These are phyloP conservation scores for Polypedilum vanderplanki DNA, from an alignment of 1,140 invertebrate species.

Conservation along the genomic window DNA sequence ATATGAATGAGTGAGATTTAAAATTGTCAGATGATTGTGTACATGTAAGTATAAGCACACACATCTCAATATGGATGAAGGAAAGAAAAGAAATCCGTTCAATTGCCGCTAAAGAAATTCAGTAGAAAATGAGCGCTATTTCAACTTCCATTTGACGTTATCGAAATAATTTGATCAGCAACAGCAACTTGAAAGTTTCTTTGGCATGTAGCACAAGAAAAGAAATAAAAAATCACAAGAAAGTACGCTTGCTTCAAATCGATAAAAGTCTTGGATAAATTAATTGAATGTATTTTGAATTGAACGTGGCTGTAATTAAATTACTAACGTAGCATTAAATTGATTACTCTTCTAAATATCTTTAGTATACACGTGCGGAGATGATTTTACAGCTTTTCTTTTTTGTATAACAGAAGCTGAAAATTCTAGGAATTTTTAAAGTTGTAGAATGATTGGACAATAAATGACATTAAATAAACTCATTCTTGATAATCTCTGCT, in stretches of 20 bases:
- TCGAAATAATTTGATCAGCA: slow-evolving; percentile 5
- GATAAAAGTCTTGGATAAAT: slow-evolving; percentile 1
- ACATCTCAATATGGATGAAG: too few relatives aligned
- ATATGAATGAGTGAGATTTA: background rate
- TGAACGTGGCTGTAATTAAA: slow-evolving; percentile 6
- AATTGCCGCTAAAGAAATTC: background rate
- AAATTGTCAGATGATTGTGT: slow-evolving; percentile 5
- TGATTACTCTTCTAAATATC: background rate
- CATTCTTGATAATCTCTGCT: slow-evolving; percentile 9
- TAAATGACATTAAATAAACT: slow-evolving; percentile 1
- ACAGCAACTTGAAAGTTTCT: background rate
- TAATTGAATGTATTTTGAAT: slow-evolving; percentile 7
- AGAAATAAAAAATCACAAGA: background rate
- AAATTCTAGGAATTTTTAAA: slow-evolving; percentile 7
- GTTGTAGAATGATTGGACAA: slow-evolving; percentile 17
- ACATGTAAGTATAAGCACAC: background rate
- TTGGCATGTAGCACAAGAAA: background rate
- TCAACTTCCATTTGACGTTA: slow-evolving; percentile 17
- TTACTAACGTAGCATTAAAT: slow-evolving; percentile 7
- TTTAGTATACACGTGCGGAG: background rate
- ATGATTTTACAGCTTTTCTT: slow-evolving; percentile 7
- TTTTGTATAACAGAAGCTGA: background rate
- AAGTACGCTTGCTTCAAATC: background rate
- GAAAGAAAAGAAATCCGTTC: too few relatives aligned
- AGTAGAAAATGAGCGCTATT: slow-evolving; percentile 17